phyloP scores from a whole-genome alignment of 2,797 vertebrate genomes.

The Enoplosus armatus region DNA sequence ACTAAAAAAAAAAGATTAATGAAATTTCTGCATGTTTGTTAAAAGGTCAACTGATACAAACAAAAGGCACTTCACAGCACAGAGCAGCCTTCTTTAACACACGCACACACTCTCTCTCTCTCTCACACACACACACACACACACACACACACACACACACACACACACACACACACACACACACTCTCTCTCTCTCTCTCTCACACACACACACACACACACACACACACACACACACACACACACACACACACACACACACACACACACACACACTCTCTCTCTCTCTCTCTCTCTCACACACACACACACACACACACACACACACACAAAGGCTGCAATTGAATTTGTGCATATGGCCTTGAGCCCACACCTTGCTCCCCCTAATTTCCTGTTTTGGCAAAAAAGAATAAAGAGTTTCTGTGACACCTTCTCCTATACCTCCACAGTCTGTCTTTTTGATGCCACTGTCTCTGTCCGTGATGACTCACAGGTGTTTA shows the following conservation, averaged over 20 bases:
- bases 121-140: too few relatives aligned
- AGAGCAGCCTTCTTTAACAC: slow-evolving; percentile 23
- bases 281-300: too few relatives aligned
- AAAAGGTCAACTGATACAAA: slow-evolving; percentile 57
- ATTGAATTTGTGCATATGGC: slow-evolving; percentile 56
- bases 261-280: too few relatives aligned
- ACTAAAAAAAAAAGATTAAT: slow-evolving; percentile 12
- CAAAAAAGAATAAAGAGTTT: slow-evolving; percentile 37
- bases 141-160: too few relatives aligned
- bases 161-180: too few relatives aligned
- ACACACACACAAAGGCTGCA: slow-evolving; percentile 57
- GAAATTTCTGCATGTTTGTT: slow-evolving; percentile 45
- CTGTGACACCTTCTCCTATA: slow-evolving; percentile 33
- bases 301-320: too few relatives aligned
- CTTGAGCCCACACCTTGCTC: slow-evolving; percentile 50
- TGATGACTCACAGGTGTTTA: slow-evolving; percentile 26
- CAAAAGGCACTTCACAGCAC: slow-evolving; percentile 59
- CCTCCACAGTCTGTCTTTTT: slow-evolving; percentile 18
- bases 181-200: too few relatives aligned
- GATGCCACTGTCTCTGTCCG: slow-evolving; percentile 33
- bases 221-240: too few relatives aligned
- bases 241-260: too few relatives aligned
- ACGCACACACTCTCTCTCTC: slow-evolving; percentile 9
- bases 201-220: too few relatives aligned
- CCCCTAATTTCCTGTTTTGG: slow-evolving; percentile 72